Conservation (phyloP, 2,113 vertebrate genomes). For the Saguinus midas region DNA sequence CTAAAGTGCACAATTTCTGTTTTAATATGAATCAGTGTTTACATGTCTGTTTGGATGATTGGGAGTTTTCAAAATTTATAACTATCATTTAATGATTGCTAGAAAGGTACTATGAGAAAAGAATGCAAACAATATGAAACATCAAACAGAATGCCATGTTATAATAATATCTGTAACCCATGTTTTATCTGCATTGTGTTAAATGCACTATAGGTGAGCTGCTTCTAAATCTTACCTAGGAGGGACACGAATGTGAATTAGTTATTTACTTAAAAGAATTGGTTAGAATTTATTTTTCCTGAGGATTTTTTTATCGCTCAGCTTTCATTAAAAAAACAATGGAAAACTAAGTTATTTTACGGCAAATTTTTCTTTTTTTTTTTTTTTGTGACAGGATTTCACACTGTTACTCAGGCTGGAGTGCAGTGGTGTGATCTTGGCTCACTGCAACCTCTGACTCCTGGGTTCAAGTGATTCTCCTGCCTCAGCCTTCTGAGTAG, state of each 20-base stretch:
- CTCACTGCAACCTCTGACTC: too few relatives aligned
- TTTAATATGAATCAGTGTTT: conserved; percentile 76
- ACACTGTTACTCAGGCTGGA: too few relatives aligned
- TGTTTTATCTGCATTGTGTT: not conserved
- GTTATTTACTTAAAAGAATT: conserved; percentile 22
- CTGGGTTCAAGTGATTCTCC: too few relatives aligned
- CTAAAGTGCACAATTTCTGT: conserved; percentile 69
- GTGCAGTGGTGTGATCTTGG: too few relatives aligned
- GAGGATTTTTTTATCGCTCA: conserved; percentile 29
- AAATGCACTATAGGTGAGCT: not conserved
- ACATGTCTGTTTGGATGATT: conserved; percentile 56
- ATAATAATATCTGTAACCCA: not conserved
- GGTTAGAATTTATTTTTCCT: conserved; percentile 36
- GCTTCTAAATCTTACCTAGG: conserved; percentile 7
- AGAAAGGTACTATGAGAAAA: conserved; percentile 45
- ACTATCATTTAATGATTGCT: conserved; percentile 61
- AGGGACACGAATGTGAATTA: not conserved
- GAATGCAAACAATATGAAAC: not conserved
- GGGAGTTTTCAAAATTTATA: conserved; percentile 39
- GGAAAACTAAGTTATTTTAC: not conserved
- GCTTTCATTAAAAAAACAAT: conserved; percentile 47
- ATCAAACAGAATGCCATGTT: not conserved
- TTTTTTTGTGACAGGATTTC: too few relatives aligned
- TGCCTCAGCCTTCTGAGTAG: too few relatives aligned
- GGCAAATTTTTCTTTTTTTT: not conserved